Evolutionary conservation across 2,797 vertebrate genomes (phyloP).

Genomic region (Xenentodon cancila): DNA sequence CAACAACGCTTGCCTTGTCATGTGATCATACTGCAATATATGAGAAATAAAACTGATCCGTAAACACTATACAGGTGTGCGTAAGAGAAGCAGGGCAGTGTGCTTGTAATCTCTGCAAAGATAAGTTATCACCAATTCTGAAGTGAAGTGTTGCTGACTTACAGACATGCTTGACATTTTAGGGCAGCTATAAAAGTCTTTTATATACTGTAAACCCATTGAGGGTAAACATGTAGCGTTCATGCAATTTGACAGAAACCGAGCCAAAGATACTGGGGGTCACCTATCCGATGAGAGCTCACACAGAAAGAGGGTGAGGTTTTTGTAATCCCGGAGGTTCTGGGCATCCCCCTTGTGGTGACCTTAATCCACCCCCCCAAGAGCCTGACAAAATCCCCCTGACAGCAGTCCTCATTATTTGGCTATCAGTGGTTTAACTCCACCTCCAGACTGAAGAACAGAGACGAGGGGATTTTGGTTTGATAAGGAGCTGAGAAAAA

Average conservation of each 20-base stretch:
- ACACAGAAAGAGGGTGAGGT: constrained; percentile 31
- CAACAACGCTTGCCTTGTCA: constrained; percentile 26
- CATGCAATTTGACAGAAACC: background rate
- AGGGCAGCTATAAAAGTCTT: constrained; percentile 2
- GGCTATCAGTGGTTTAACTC: constrained; percentile 51
- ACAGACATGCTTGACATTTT: background rate
- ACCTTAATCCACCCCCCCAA: constrained; percentile 59
- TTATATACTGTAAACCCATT: background rate
- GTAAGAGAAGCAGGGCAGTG: background rate
- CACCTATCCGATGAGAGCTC: constrained; percentile 25
- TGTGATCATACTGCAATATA: constrained; percentile 25
- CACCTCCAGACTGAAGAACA: constrained; percentile 35
- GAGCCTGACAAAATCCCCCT: constrained; percentile 48
- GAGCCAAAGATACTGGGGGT: constrained; percentile 6
- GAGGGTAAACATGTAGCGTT: constrained; percentile 21
- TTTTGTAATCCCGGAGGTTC: constrained; percentile 63
- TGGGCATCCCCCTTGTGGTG: constrained; percentile 47
- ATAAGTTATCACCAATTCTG: background rate
- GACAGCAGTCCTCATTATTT: constrained; percentile 60
- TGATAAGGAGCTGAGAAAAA: constrained; percentile 15
- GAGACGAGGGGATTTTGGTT: constrained; percentile 32
- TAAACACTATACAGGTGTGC: too few species aligned
- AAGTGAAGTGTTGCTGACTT: background rate
- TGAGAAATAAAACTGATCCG: background rate
- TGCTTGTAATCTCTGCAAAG: background rate